phyloP scores from a whole-genome alignment of 1,140 invertebrate species.

The Macrosteles quadrilineatus region DNA sequence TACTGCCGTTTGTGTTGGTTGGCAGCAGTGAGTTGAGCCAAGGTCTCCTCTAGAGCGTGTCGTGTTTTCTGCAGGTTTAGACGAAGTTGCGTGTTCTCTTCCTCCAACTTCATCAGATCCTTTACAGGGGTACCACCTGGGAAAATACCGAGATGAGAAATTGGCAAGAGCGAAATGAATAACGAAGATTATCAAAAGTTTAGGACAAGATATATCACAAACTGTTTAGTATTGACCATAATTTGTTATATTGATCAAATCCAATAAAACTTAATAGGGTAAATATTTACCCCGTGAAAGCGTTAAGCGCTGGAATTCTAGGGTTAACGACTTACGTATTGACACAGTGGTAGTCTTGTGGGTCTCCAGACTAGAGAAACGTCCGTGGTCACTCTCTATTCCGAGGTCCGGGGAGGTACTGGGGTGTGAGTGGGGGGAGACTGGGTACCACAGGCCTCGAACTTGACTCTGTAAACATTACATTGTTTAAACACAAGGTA shows the following conservation, averaged over 20 bases:
- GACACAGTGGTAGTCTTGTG: slow-evolving; percentile 41
- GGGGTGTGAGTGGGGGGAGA: slow-evolving; percentile 18
- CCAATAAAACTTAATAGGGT: no score
- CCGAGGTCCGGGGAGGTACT: slow-evolving; percentile 66
- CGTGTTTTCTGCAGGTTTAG: slow-evolving; percentile 58
- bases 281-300: no score
- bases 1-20: slow-evolving; percentile 58
- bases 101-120: slow-evolving; percentile 67
- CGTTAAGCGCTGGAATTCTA: no score
- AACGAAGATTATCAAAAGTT: no score
- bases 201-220: no score
- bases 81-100: slow-evolving; percentile 60
- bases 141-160: no score
- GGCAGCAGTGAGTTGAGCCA: slow-evolving; percentile 57
- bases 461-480: not conserved
- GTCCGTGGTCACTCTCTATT: slow-evolving; percentile 66
- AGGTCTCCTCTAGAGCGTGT: slow-evolving; percentile 59
- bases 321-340: no score
- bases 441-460: not conserved
- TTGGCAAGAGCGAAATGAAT: no score
- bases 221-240: no score
- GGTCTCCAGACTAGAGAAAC: slow-evolving; percentile 59
- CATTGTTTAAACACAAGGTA: no score
- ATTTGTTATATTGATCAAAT: no score
- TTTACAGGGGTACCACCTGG: slow-evolving; percentile 48